Percentiles rank a stretch among this genome's conserved stretches.
These are phyloP conservation scores for Columba livia DNA, from an alignment of 2,113 vertebrate genomes.

Conservation along the genomic window DNA sequence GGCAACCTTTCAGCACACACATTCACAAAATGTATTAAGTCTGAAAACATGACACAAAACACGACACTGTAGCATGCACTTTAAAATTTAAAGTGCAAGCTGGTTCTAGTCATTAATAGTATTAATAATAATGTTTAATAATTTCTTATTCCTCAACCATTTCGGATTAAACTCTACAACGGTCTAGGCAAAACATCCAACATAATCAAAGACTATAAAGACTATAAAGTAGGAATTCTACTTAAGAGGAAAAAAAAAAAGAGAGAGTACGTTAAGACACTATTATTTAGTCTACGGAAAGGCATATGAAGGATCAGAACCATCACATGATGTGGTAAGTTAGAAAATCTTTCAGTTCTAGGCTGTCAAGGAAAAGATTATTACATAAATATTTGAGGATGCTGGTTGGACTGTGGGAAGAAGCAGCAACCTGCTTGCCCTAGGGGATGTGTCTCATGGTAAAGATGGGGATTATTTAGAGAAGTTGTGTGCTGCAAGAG, in stretches of 20 bases:
- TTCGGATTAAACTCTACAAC: neutral
- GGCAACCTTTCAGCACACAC: neutral
- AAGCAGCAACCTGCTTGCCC: neutral
- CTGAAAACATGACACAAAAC: neutral
- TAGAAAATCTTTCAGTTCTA: neutral
- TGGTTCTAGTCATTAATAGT: neutral
- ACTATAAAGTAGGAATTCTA: neutral
- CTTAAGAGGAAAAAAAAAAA: neutral
- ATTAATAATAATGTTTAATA: neutral
- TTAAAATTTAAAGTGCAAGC: neutral
- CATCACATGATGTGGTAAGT: rapidly evolving
- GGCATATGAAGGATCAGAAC: neutral
- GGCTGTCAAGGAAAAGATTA: neutral
- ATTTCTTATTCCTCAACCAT: neutral
- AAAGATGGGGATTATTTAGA: neutral
- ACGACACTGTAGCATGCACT: neutral
- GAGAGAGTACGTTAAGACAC: neutral
- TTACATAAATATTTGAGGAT: neutral
- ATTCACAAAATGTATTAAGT: neutral
- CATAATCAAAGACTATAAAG: neutral
- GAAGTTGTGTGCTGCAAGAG: neutral
- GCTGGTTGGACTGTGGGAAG: neutral
- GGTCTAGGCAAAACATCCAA: neutral
- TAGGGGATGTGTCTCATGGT: neutral
- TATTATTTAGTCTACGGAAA: neutral